Conservation (phyloP, 1,140 invertebrate species). For the Pogonomyrmex californicus region DNA sequence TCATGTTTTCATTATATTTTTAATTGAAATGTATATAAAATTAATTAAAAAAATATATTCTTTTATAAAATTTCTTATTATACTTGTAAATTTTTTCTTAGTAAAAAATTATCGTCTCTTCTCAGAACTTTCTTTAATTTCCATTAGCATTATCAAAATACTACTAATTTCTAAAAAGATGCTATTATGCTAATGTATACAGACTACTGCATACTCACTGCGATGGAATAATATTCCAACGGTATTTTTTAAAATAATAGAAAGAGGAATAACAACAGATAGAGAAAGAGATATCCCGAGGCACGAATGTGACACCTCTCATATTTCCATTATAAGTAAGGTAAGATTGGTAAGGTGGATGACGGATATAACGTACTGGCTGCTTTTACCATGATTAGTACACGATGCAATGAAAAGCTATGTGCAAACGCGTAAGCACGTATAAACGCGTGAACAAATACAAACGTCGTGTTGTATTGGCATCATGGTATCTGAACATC, state of each 20-base stretch:
- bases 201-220: neutral
- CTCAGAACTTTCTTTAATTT: slow-evolving; percentile 1
- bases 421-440: slow-evolving; percentile 46
- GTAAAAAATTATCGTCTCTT: neutral
- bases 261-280: slow-evolving; percentile 45
- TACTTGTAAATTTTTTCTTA: neutral
- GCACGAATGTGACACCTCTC: slow-evolving; percentile 69
- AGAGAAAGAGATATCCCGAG: slow-evolving; percentile 58
- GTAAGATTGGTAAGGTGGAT: slow-evolving; percentile 69
- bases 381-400: slow-evolving; percentile 81
- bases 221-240: slow-evolving; percentile 55
- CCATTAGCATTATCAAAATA: neutral
- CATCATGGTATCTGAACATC: slow-evolving; percentile 3
- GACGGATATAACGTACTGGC: slow-evolving; percentile 68
- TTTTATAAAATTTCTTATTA: neutral
- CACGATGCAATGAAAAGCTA: slow-evolving; percentile 64
- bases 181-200: neutral
- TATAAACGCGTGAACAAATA: slow-evolving; percentile 29
- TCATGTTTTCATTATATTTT: neutral
- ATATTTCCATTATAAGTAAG: slow-evolving; percentile 80
- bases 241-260: slow-evolving; percentile 66
- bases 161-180: slow-evolving; percentile 1
- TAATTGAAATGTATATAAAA: neutral
- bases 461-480: slow-evolving; percentile 13
- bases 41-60: neutral